Evolutionary conservation across 2,113 vertebrate species (phyloP).

Genomic region (Onychostoma macrolepis): DNA sequence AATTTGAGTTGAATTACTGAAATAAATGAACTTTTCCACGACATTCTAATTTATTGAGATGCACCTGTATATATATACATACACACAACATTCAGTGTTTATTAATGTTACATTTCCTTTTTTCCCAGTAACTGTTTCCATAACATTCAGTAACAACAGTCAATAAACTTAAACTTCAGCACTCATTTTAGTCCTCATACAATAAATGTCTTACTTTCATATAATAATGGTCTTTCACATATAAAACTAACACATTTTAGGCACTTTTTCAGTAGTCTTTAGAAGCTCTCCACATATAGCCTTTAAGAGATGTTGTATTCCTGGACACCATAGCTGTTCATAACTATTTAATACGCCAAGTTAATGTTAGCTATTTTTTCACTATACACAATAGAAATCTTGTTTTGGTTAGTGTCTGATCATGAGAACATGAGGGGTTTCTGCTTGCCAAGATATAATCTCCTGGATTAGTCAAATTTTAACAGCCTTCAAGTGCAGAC

Average conservation of each 20-base stretch:
- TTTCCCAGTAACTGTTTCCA: background rate
- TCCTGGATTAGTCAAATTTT: conserved; percentile 17
- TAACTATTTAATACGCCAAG: background rate
- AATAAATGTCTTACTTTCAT: background rate
- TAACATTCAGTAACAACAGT: background rate
- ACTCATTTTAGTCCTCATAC: background rate
- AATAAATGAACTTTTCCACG: too few relatives aligned
- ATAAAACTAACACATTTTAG: background rate
- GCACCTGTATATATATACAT: too few relatives aligned
- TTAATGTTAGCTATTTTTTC: background rate
- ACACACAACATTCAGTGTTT: too few relatives aligned
- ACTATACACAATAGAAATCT: background rate
- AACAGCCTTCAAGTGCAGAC: conserved; percentile 44
- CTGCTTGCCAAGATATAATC: conserved; percentile 15
- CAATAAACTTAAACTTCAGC: background rate
- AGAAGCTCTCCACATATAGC: background rate
- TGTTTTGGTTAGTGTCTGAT: conserved; percentile 31
- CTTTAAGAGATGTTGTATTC: background rate
- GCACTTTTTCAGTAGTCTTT: background rate
- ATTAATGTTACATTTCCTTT: background rate
- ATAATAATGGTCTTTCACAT: background rate
- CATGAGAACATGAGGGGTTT: background rate
- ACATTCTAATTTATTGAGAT: too few relatives aligned
- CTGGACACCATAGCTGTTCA: background rate
- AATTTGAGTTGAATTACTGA: too few relatives aligned